phyloP scores from a whole-genome alignment of 2,113 vertebrate genomes.

The Bujurquina vittata region DNA sequence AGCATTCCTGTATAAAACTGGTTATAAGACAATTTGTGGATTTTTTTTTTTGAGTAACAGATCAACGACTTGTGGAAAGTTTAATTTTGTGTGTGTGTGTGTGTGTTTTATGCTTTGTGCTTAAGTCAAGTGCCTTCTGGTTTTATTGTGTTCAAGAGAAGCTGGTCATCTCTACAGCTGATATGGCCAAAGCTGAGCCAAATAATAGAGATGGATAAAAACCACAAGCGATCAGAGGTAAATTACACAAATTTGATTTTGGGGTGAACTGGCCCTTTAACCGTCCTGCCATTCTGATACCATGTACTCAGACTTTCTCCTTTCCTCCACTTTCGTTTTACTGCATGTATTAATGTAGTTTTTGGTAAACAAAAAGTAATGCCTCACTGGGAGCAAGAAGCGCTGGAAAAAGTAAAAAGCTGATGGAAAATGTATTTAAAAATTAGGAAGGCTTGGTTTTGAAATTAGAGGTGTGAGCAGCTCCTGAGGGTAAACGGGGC shows the following conservation, averaged over 20 bases:
- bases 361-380: conserved; percentile 3
- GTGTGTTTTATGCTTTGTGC: background rate
- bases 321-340: background rate
- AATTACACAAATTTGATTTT: background rate
- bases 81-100: no score
- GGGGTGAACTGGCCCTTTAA: background rate
- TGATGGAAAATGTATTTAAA: conserved; percentile 52
- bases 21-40: no score
- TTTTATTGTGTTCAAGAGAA: background rate
- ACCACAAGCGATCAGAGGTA: background rate
- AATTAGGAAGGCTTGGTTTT: conserved; percentile 25
- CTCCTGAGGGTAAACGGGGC: conserved; percentile 49
- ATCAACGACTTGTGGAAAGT: background rate
- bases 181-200: background rate
- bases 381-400: background rate
- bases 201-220: background rate
- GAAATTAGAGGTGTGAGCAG: conserved; percentile 40
- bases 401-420: conserved; percentile 31
- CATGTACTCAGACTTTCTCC: conserved; percentile 5
- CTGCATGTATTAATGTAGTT: conserved; percentile 23
- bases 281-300: background rate
- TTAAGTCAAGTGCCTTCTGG: background rate
- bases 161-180: background rate
- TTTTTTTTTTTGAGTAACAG: no score
- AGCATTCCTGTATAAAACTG: no score